Conservation (phyloP, 2,113 vertebrate genomes). For the Propithecus coquereli region DNA sequence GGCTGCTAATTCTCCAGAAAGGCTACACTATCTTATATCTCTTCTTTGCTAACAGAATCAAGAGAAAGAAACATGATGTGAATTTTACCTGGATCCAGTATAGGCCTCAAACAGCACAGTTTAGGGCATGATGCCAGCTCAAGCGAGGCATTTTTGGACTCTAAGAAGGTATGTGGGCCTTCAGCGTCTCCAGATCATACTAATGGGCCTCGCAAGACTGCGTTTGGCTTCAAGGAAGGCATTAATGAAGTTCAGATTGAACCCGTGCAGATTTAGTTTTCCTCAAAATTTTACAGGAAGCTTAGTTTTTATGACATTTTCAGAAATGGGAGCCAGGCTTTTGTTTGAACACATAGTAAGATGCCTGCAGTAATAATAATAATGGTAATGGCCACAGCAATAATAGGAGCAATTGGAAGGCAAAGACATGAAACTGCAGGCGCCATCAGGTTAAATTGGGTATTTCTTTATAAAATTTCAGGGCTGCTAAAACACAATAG, state of each 20-base stretch:
- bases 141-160: conserved; percentile 64
- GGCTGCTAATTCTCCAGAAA: neutral
- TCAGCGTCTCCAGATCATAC: conserved; percentile 61
- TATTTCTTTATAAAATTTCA: conserved; percentile 15
- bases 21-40: conserved; percentile 4
- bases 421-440: neutral
- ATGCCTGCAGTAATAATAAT: neutral
- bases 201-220: conserved; percentile 68
- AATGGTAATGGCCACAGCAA: neutral
- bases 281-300: conserved; percentile 47
- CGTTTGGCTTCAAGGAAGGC: conserved; percentile 60
- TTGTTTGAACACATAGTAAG: conserved; percentile 50
- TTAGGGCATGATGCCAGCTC: conserved; percentile 60
- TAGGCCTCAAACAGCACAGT: conserved; percentile 53
- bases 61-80: conserved; percentile 52
- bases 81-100: conserved; percentile 60
- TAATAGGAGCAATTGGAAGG: neutral
- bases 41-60: conserved; percentile 35
- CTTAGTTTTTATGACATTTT: conserved; percentile 61
- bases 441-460: neutral
- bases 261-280: conserved; percentile 36
- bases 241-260: conserved; percentile 73
- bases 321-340: conserved; percentile 47
- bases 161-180: conserved; percentile 66
- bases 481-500: neutral